phyloP scores from a whole-genome alignment of 1,140 invertebrate genomes.

The Atopsyche davidsoni region DNA sequence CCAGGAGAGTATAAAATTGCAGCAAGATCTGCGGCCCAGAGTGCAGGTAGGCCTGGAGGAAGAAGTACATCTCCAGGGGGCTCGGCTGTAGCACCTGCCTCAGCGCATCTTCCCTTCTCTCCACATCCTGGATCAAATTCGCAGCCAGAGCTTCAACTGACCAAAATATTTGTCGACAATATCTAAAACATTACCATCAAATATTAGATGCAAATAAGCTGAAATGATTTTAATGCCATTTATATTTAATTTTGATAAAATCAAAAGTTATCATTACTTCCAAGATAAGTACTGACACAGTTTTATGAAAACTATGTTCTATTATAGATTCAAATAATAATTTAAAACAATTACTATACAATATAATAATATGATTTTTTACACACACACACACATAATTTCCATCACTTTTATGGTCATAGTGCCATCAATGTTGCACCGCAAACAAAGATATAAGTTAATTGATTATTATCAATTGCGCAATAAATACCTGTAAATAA shows the following conservation, averaged over 20 bases:
- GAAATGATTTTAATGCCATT: not conserved
- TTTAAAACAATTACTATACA: too few species aligned
- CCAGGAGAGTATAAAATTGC: conserved; percentile 53
- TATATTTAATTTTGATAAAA: too few species aligned
- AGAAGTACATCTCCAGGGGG: conserved; percentile 63
- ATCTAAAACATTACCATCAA: conserved; percentile 41
- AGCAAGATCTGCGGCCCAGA: conserved; percentile 63
- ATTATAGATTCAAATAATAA: too few species aligned
- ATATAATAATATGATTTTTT: too few species aligned
- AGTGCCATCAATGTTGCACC: too few species aligned
- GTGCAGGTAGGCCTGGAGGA: conserved; percentile 69
- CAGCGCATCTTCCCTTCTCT: conserved; percentile 53
- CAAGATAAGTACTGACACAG: too few species aligned
- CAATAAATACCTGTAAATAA: conserved; percentile 28
- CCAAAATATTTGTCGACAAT: conserved; percentile 62
- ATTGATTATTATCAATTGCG: too few species aligned
- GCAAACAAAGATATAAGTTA: too few species aligned
- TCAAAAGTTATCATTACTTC: too few species aligned
- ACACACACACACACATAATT: too few species aligned
- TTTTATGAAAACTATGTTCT: too few species aligned
- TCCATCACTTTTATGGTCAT: too few species aligned
- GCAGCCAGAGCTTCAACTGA: conserved; percentile 61
- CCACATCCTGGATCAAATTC: conserved; percentile 42
- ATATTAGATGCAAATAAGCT: not conserved
- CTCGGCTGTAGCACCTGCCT: conserved; percentile 51